A percentile compares a stretch with the other conserved stretches of the same genome.
Conservation (phyloP, 2,797 vertebrate genomes). For the Notoglanidium macrostoma region DNA sequence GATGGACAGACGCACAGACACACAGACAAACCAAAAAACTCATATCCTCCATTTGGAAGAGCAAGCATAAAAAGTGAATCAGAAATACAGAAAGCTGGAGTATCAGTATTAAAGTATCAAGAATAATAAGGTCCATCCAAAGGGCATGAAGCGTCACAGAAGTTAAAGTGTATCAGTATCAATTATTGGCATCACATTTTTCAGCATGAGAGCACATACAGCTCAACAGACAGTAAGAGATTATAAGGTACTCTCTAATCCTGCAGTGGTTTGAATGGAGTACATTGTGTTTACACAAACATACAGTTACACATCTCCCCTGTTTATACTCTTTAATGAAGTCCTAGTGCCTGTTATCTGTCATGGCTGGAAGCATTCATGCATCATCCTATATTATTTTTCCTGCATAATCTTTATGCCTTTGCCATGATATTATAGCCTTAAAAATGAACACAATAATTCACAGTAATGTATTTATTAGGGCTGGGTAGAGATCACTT, state of each 20-base stretch:
- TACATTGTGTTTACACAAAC: background rate
- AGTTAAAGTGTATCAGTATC: background rate
- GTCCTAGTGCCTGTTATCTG: constrained; percentile 30
- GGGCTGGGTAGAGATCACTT: background rate
- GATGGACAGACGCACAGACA: background rate
- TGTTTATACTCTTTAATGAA: background rate
- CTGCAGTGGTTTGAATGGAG: constrained; percentile 6
- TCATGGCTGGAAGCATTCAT: constrained; percentile 20
- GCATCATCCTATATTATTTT: constrained; percentile 37
- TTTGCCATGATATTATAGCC: constrained; percentile 31
- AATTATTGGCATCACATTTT: background rate
- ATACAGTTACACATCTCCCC: background rate
- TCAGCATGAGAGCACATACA: constrained; percentile 5
- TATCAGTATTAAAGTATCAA: background rate
- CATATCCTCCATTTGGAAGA: background rate
- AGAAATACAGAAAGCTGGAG: background rate
- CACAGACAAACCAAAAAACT: background rate
- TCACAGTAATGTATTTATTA: background rate
- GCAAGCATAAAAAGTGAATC: background rate
- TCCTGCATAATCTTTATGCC: constrained; percentile 5
- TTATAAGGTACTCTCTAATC: background rate
- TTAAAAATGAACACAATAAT: constrained; percentile 20
- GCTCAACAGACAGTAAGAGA: background rate
- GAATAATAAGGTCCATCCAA: background rate
- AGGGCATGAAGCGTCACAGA: background rate